Evolutionary conservation across 2,113 vertebrate genomes (phyloP), one percentile per base, ranked within the genome.

Genomic region (Tauraco erythrolophus): DNA sequence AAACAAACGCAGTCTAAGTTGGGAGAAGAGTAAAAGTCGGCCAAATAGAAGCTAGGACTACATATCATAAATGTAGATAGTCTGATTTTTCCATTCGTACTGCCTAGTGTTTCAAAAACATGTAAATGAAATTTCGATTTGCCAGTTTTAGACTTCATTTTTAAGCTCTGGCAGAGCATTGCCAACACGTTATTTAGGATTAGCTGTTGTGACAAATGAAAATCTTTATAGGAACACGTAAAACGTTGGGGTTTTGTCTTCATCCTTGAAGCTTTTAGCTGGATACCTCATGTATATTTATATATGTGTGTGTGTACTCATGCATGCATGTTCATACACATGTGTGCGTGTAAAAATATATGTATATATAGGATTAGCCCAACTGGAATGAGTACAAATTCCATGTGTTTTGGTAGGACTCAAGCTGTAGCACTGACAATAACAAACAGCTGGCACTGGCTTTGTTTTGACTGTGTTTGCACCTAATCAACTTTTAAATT

Each of bases 1-100:
- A 86, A 97, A 89, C 91, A 92, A 97, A 90, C 15, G 19, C 64
- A 56, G 23, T 25, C 58, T 24, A n/a, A 88, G 62, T 65, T n/a
- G 15, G 46, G 84, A 89, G 66, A 27, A 25, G 61, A 75, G 61
- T 14, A 51, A 13, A 83, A 92, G 50, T 37, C 9, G 33, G 61
- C 79, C 80, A 50, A 43, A 46, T 6, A 21, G 7, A 75, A 84
- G 68, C 69, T 91, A 58, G 84, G n/a, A 76, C 80, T 62, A 3
- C 11, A 0, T 64, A 27, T 51, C 88, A 46, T 9, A 66, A 84
- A 71, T 33, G 6, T 3, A 74, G 65, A 48, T 30, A 45, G 39
- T 6, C 53, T 13, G 3, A 21, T 60, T 84, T 94, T 87, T 68
- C 76, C 83, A 19, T 78, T 75, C n/a, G 0, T 66, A 7, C 70